Conservation (phyloP, 2,113 vertebrate species). For the Gorsachius goisagi region DNA sequence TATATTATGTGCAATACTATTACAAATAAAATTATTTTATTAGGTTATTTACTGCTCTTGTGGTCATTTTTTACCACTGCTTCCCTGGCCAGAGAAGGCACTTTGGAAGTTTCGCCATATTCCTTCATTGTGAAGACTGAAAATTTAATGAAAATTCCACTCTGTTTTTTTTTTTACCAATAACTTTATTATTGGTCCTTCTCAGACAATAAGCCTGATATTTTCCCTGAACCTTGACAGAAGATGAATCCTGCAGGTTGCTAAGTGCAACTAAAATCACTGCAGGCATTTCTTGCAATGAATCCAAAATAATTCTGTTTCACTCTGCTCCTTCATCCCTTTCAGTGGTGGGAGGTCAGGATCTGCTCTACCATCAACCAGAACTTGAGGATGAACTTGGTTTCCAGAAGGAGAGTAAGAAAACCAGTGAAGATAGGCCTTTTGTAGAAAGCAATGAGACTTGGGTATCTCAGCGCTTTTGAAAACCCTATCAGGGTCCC, state of each 20-base stretch:
- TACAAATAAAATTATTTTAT: neutral
- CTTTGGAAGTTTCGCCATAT: rapidly evolving
- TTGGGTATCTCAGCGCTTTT: neutral
- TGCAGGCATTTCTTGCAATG: neutral
- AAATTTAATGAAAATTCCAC: neutral
- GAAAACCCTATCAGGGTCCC: neutral
- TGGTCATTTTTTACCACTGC: neutral
- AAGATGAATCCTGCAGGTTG: neutral
- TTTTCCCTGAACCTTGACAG: neutral
- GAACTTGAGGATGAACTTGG: neutral
- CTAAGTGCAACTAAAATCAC: neutral
- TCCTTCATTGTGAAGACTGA: neutral
- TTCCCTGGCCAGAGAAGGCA: neutral
- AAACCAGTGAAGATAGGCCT: neutral
- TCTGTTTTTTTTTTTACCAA: neutral
- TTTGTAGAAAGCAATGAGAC: neutral
- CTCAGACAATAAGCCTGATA: neutral
- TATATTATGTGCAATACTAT: neutral
- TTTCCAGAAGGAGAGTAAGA: neutral
- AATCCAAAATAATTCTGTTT: neutral
- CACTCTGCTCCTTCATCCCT: neutral
- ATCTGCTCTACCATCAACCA: neutral
- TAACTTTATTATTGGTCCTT: neutral
- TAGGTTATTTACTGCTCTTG: neutral
- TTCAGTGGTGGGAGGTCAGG: neutral